Conservation (phyloP, 2,888 invertebrate species). For the Autographa gamma region DNA sequence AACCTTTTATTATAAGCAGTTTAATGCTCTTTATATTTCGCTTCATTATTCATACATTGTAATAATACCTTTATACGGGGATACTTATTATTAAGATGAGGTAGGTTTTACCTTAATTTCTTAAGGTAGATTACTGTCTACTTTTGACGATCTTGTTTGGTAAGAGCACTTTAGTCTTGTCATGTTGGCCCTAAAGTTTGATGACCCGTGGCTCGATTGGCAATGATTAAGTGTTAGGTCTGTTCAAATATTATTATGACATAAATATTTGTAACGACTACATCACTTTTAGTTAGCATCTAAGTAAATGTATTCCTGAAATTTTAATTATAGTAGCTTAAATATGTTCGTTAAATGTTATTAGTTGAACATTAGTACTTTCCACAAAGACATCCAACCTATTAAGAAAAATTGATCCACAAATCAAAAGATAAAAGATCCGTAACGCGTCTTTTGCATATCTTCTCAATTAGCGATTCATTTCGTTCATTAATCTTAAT, state of each 20-base stretch:
- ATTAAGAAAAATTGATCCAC: background rate
- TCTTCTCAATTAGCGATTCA: background rate
- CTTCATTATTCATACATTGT: slow-evolving; percentile 5
- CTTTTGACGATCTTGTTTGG: background rate
- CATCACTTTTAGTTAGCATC: background rate
- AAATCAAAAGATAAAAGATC: background rate
- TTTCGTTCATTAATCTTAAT: background rate
- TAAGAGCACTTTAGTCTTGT: background rate
- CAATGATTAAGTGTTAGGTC: background rate
- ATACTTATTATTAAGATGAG: slow-evolving; percentile 7
- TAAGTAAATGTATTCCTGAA: background rate
- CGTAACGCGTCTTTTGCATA: background rate
- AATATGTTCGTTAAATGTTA: background rate
- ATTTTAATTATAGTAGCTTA: background rate
- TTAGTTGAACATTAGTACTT: background rate
- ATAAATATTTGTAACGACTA: background rate
- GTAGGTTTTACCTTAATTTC: slow-evolving; percentile 4
- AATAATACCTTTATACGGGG: slow-evolving; percentile 3
- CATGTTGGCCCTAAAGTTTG: background rate
- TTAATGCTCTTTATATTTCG: slow-evolving; percentile 8
- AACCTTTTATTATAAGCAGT: slow-evolving; percentile 40
- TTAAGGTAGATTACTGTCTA: background rate
- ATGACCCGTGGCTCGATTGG: background rate
- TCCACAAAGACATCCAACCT: background rate
- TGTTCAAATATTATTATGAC: too few relatives aligned